Percentiles rank a stretch among this genome's conserved stretches.
phyloP scores from a whole-genome alignment of 2,888 invertebrate species.

The Anarsia innoxiella region DNA sequence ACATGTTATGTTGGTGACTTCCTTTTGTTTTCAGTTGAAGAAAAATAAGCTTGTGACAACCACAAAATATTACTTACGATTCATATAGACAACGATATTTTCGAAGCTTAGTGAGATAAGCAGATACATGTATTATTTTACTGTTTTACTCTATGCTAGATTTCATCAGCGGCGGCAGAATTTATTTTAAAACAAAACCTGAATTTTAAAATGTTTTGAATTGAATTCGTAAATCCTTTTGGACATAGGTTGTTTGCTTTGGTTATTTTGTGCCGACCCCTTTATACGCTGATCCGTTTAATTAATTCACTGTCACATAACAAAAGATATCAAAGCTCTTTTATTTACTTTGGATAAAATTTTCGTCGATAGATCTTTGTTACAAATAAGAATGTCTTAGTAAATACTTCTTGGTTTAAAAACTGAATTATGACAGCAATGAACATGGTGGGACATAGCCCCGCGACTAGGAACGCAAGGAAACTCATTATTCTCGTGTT shows the following conservation, averaged over 20 bases:
- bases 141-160: no score
- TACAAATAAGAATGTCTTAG: slow-evolving; percentile 27
- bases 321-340: slow-evolving; percentile 10
- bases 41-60: no score
- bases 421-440: slow-evolving; percentile 37
- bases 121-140: no score
- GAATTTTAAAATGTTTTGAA: no score
- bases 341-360: slow-evolving; percentile 6
- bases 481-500: slow-evolving; percentile 31
- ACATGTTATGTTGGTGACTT: background rate
- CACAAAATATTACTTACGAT: no score
- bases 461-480: slow-evolving; percentile 18
- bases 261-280: background rate
- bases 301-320: slow-evolving; percentile 18
- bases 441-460: slow-evolving; percentile 27
- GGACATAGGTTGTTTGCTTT: background rate
- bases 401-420: slow-evolving; percentile 38
- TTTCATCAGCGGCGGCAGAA: no score
- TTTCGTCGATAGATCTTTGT: slow-evolving; percentile 9
- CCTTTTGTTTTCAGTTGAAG: no score
- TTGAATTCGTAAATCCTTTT: background rate
- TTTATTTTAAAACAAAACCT: no score
- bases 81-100: no score
- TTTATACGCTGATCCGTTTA: slow-evolving; percentile 11
- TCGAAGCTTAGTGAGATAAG: no score